Evolutionary conservation across 2,797 vertebrate species (phyloP).

Genomic region (Coendou prehensilis): DNA sequence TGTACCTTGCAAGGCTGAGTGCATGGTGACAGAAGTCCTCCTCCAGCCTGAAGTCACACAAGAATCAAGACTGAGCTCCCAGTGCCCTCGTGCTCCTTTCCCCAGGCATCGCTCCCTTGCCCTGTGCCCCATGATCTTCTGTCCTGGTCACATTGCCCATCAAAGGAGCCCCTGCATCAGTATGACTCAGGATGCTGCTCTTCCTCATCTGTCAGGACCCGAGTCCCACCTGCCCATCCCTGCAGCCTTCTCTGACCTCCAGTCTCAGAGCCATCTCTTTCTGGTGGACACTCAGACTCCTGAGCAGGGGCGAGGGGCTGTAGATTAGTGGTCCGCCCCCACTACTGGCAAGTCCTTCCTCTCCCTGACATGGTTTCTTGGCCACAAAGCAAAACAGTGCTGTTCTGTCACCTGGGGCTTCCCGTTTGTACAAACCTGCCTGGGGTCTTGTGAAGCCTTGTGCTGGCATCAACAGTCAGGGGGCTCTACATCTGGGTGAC

Average conservation of each 20-base stretch:
- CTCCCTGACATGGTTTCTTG: not conserved
- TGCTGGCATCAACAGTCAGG: not conserved
- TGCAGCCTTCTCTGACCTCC: not conserved
- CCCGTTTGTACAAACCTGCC: not conserved
- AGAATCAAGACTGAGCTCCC: not conserved
- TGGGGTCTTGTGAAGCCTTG: not conserved
- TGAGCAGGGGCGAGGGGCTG: not conserved
- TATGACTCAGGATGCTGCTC: not conserved
- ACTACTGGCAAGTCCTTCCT: not conserved
- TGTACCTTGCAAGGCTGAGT: not conserved
- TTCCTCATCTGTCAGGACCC: not conserved
- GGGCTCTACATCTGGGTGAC: not conserved
- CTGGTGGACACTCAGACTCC: not conserved
- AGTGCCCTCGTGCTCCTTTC: not conserved
- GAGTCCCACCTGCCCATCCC: not conserved
- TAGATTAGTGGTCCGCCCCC: not conserved
- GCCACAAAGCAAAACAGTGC: not conserved
- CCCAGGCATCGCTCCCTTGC: not conserved
- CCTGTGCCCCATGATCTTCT: not conserved
- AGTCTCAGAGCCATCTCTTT: not conserved
- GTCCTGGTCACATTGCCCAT: not conserved
- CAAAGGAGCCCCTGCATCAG: not conserved
- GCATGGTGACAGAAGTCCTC: not conserved
- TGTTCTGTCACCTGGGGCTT: not conserved
- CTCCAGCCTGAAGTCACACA: accelerated